phyloP scores from a whole-genome alignment of 1,140 invertebrate genomes.

The Bombus polaris region DNA sequence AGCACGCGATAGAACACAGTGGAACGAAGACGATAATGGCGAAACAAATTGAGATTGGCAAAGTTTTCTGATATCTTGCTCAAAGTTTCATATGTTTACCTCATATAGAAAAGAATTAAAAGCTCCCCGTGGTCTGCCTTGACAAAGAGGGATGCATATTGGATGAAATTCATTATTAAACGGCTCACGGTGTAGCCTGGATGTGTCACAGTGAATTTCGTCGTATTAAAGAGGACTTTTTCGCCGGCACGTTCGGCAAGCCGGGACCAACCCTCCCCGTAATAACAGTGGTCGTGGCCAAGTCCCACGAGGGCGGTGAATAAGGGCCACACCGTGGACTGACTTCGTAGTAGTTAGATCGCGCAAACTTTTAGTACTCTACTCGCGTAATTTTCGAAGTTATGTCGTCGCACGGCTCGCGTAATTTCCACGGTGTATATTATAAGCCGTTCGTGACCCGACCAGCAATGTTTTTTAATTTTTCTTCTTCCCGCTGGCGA shows the following conservation, averaged over 20 bases:
- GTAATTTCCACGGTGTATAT: slow-evolving; percentile 71
- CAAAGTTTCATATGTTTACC: background rate
- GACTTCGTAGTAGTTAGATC: slow-evolving; percentile 73
- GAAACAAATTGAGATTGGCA: background rate
- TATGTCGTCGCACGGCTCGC: slow-evolving; percentile 67
- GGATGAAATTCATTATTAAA: slow-evolving; percentile 68
- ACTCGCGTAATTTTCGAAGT: slow-evolving; percentile 74
- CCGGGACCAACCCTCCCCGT: slow-evolving; percentile 58
- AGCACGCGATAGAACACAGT: background rate
- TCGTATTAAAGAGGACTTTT: slow-evolving; percentile 71
- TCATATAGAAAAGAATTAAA: background rate
- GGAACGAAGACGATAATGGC: background rate
- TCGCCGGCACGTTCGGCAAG: slow-evolving; percentile 69
- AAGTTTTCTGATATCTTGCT: background rate
- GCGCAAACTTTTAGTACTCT: slow-evolving; percentile 72
- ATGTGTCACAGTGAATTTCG: slow-evolving; percentile 67
- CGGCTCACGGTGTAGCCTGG: slow-evolving; percentile 48
- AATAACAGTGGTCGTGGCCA: slow-evolving; percentile 66
- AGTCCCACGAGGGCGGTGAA: slow-evolving; percentile 72
- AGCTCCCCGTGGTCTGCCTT: slow-evolving; percentile 15
- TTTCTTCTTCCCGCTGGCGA: slow-evolving; percentile 36
- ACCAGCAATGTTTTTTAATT: slow-evolving; percentile 68
- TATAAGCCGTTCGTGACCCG: slow-evolving; percentile 68
- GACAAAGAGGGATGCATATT: slow-evolving; percentile 63
- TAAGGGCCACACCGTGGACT: slow-evolving; percentile 73